A percentile compares a stretch with the other conserved stretches of the same genome.
Conservation (phyloP, 2,888 invertebrate species). For the Desoria tigrina region DNA sequence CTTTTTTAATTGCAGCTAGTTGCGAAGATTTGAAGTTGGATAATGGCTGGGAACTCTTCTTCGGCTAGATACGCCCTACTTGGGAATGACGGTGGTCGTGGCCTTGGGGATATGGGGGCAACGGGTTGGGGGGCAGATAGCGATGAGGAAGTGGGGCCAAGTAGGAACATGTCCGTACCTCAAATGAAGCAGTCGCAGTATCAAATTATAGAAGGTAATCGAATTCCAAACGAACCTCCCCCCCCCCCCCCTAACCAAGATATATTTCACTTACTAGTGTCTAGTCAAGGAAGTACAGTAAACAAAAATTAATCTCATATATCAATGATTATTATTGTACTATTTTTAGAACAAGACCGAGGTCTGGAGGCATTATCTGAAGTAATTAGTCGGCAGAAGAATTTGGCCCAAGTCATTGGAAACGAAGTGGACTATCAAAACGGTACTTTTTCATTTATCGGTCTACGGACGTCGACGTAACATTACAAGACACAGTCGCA, state of each 20-base stretch:
- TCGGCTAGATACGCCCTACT: slow-evolving; percentile 12
- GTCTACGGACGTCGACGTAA: too few species aligned
- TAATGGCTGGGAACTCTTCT: slow-evolving; percentile 26
- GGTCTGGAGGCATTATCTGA: slow-evolving; percentile 73
- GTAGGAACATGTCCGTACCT: slow-evolving; percentile 57
- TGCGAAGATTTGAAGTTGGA: too few species aligned
- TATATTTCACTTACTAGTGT: too few species aligned
- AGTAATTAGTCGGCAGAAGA: slow-evolving; percentile 73
- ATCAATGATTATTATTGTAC: too few species aligned
- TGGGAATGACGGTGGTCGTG: slow-evolving; percentile 27
- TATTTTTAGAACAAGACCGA: slow-evolving; percentile 71
- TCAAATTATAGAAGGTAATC: slow-evolving; percentile 63
- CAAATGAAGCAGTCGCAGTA: slow-evolving; percentile 65
- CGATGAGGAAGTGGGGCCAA: slow-evolving; percentile 56
- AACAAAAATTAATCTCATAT: too few species aligned
- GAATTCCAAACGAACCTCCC: background rate
- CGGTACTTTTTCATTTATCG: background rate
- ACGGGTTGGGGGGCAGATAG: slow-evolving; percentile 60
- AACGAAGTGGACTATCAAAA: slow-evolving; percentile 72
- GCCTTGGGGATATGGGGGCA: slow-evolving; percentile 60
- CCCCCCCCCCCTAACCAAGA: too few species aligned
- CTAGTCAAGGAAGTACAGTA: too few species aligned
- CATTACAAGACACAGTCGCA: too few species aligned
- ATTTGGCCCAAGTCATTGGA: slow-evolving; percentile 72
- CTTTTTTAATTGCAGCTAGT: too few species aligned